A percentile compares a stretch with the other conserved stretches of the same genome.
Conservation (phyloP, 2,797 vertebrate species). For the Neopelma chrysocephalum region DNA sequence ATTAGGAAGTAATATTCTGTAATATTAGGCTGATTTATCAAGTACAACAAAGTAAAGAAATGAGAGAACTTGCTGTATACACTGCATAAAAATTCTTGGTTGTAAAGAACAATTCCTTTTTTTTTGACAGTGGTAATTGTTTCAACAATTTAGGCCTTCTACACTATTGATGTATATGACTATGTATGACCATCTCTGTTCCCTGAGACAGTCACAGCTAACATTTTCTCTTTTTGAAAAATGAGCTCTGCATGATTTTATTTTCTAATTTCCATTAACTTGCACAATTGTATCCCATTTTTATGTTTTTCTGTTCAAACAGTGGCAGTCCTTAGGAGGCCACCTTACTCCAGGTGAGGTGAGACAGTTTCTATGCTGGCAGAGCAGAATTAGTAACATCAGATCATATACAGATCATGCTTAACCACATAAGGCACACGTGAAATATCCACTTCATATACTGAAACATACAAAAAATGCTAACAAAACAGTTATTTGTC, state of each 20-base stretch:
- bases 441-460: background rate
- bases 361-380: background rate
- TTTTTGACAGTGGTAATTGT: background rate
- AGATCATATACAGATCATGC: background rate
- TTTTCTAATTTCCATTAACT: background rate
- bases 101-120: background rate
- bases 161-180: background rate
- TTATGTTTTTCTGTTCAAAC: background rate
- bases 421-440: accelerated
- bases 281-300: background rate
- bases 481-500: background rate
- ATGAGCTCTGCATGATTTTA: background rate
- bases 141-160: background rate
- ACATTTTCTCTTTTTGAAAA: background rate
- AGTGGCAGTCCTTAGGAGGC: background rate
- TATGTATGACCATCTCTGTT: no score
- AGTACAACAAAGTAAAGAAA: background rate
- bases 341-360: background rate
- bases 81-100: accelerated
- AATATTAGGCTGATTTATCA: background rate
- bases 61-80: accelerated
- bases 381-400: accelerated
- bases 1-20: background rate
- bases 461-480: background rate
- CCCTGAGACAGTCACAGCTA: background rate